A percentile compares a stretch with the other conserved stretches of the same genome.
These are phyloP conservation scores for Carcharodon carcharias DNA, from an alignment of 2,797 vertebrate species.

Conservation along the genomic window DNA sequence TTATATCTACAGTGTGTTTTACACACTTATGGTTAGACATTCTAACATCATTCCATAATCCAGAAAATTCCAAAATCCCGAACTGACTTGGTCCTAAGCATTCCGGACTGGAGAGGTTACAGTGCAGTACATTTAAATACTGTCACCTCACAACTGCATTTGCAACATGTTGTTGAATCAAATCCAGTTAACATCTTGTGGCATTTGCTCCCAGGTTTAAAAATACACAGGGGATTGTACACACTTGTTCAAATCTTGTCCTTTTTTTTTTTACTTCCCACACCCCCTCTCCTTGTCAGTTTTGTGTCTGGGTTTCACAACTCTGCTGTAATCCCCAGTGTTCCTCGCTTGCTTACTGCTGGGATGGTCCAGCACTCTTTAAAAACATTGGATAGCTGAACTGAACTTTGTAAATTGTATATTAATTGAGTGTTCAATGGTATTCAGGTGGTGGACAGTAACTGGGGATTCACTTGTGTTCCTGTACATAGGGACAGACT, in stretches of 20 bases:
- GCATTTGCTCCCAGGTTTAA: background rate
- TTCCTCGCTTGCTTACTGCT: background rate
- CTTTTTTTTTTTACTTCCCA: background rate
- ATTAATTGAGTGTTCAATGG: background rate
- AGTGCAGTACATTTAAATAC: background rate
- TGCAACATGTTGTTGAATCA: background rate
- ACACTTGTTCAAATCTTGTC: background rate
- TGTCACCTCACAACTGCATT: background rate
- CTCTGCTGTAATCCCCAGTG: background rate
- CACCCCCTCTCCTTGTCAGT: background rate
- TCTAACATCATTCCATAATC: too few relatives aligned
- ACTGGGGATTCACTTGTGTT: too few relatives aligned
- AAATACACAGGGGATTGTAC: background rate
- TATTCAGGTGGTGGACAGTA: too few relatives aligned
- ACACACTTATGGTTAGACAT: too few relatives aligned
- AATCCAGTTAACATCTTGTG: background rate
- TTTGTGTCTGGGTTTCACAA: background rate
- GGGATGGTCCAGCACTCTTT: background rate
- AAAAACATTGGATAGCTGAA: background rate
- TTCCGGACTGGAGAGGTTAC: too few relatives aligned
- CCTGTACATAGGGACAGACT: too few relatives aligned
- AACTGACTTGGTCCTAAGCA: too few relatives aligned
- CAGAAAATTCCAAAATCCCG: too few relatives aligned
- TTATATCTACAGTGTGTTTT: too few relatives aligned
- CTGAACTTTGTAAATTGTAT: too few relatives aligned